Evolutionary conservation across 92 coral and sea anemone species (phyloP).

Genomic region (Porites cylindrica): DNA sequence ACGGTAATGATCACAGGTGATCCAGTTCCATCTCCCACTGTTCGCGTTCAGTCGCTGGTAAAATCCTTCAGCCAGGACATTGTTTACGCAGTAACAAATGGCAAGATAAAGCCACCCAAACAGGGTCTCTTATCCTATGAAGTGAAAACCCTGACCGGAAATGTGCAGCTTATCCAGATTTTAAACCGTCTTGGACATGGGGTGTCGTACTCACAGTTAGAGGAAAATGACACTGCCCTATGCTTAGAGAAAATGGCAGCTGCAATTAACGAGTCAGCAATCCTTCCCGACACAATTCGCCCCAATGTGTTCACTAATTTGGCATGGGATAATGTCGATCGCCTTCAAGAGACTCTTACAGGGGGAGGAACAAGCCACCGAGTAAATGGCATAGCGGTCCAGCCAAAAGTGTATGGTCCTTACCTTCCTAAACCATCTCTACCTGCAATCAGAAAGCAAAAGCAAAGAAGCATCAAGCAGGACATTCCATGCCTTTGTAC

Average conservation of each 20-base stretch:
- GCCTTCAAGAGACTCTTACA: constrained; percentile 37
- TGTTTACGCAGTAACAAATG: constrained; percentile 30
- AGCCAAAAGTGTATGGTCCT: constrained; percentile 11
- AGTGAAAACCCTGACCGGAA: constrained; percentile 42
- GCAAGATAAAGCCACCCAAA: constrained; percentile 47
- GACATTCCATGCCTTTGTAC: background rate
- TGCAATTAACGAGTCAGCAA: background rate
- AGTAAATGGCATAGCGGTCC: constrained; percentile 35
- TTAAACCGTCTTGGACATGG: constrained; percentile 58
- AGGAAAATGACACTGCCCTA: constrained; percentile 23
- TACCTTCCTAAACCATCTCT: background rate
- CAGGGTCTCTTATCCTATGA: constrained; percentile 32
- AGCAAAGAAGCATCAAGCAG: constrained; percentile 28
- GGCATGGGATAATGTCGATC: constrained; percentile 52
- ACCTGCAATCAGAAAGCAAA: background rate
- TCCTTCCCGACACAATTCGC: constrained; percentile 31
- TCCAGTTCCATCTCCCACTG: background rate
- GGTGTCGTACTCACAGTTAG: constrained; percentile 12
- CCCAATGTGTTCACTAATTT: constrained; percentile 29
- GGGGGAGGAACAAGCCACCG: constrained; percentile 40
- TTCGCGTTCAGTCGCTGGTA: constrained; percentile 26
- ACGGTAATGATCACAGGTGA: no score
- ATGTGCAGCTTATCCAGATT: constrained; percentile 30
- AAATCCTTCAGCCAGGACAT: constrained; percentile 38
- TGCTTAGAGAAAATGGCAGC: constrained; percentile 33